phyloP scores from a whole-genome alignment of 2,113 vertebrate genomes.

The Ahaetulla prasina region DNA sequence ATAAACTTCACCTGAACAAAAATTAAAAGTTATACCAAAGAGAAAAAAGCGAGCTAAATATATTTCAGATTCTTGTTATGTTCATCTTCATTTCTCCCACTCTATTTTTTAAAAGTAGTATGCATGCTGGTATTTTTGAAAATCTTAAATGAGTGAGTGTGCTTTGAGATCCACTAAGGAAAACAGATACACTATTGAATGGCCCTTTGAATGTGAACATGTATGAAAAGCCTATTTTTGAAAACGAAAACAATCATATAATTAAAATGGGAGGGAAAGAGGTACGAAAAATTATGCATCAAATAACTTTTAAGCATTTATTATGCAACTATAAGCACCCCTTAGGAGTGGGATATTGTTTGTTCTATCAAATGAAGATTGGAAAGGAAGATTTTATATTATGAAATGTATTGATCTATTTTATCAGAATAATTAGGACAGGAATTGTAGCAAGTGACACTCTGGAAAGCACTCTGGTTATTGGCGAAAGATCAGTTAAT shows the following conservation, averaged over 20 bases:
- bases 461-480: background rate
- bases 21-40: slow-evolving; percentile 37
- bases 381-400: slow-evolving; percentile 6
- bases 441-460: background rate
- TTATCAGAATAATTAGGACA: background rate
- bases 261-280: background rate
- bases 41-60: slow-evolving; percentile 49
- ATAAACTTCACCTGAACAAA: slow-evolving; percentile 41
- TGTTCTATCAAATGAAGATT: background rate
- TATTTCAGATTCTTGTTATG: slow-evolving; percentile 13
- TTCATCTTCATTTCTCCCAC: slow-evolving; percentile 24
- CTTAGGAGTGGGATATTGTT: background rate
- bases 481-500: background rate
- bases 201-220: background rate
- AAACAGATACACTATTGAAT: background rate
- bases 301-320: background rate
- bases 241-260: background rate
- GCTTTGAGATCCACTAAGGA: background rate
- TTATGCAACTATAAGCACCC: background rate
- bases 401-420: slow-evolving; percentile 27
- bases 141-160: background rate
- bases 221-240: background rate
- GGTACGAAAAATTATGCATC: background rate
- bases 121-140: slow-evolving; percentile 10
- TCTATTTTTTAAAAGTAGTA: slow-evolving; percentile 6